phyloP scores from a whole-genome alignment of 37 sponge, comb jelly and placozoan genomes.

The Mnemiopsis leidyi region DNA sequence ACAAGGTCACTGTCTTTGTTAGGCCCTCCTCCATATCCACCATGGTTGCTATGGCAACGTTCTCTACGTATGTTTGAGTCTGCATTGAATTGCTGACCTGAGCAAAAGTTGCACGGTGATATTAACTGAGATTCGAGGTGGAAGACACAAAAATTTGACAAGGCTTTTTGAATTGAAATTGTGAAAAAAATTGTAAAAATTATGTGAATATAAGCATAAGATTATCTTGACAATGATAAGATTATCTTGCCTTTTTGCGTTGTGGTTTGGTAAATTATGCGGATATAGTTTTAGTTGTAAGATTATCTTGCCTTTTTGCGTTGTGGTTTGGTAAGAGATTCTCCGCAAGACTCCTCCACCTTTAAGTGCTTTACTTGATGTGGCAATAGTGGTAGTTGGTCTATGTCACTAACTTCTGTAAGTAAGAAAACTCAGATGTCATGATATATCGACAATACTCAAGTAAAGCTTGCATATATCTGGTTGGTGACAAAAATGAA shows the following conservation, averaged over 20 bases:
- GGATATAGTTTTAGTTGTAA: too few relatives aligned
- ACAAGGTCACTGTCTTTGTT: constrained; percentile 33
- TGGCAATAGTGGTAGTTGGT: constrained; percentile 31
- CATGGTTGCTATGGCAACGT: constrained; percentile 41
- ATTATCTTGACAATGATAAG: too few relatives aligned
- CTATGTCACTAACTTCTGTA: constrained; percentile 24
- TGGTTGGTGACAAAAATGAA: background rate
- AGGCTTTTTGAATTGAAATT: too few relatives aligned
- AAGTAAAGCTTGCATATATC: too few relatives aligned
- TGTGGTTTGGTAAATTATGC: background rate
- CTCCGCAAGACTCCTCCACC: constrained; percentile 13
- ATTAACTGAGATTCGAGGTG: too few relatives aligned
- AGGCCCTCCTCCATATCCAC: constrained; percentile 58
- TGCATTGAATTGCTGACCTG: constrained; percentile 38
- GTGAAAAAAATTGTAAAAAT: too few relatives aligned
- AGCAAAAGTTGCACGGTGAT: too few relatives aligned
- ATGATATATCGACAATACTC: too few relatives aligned
- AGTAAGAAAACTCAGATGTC: background rate
- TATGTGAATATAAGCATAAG: too few relatives aligned
- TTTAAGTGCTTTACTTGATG: constrained; percentile 58
- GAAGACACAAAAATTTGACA: too few relatives aligned
- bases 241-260: background rate
- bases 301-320: background rate
- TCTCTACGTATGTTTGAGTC: constrained; percentile 52
- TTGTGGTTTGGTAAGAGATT: background rate